Percentiles rank a stretch among this genome's conserved stretches.
These are phyloP conservation scores for Ianthella basta DNA, from an alignment of 37 sponge, comb jelly and placozoan genomes.

Conservation along the genomic window DNA sequence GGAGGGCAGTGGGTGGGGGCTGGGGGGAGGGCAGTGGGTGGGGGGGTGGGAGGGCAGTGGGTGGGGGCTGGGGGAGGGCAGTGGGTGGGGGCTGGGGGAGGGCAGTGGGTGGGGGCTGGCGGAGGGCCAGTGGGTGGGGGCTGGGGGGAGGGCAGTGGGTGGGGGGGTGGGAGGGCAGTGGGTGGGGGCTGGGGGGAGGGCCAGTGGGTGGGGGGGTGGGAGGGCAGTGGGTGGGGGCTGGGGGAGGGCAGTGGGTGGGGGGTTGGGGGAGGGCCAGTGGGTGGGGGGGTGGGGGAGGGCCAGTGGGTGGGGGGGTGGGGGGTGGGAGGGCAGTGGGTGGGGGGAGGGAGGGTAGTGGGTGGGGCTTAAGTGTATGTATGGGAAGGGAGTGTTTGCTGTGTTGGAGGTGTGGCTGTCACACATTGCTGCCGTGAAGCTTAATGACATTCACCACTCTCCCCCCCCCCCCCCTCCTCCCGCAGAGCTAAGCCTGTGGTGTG, in stretches of 20 bases:
- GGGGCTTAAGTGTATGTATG: neutral
- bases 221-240: neutral
- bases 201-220: neutral
- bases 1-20: too few relatives aligned
- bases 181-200: neutral
- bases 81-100: too few relatives aligned
- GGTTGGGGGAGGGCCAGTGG: too few relatives aligned
- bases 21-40: too few relatives aligned
- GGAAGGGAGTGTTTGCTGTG: neutral
- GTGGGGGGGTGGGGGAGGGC: neutral
- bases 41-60: too few relatives aligned
- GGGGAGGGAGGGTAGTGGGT: conserved; percentile 1
- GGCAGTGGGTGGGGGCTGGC: neutral
- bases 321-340: neutral
- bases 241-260: neutral
- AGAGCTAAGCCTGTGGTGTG: neutral
- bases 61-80: too few relatives aligned
- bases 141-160: neutral
- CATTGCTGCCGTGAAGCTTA: neutral
- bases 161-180: neutral
- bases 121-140: neutral
- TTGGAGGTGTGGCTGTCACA: neutral
- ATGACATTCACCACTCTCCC: neutral
- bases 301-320: neutral
- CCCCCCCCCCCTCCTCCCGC: conserved; percentile 8